Conservation (phyloP, 2,113 vertebrate species). For the Carassius gibelio region DNA sequence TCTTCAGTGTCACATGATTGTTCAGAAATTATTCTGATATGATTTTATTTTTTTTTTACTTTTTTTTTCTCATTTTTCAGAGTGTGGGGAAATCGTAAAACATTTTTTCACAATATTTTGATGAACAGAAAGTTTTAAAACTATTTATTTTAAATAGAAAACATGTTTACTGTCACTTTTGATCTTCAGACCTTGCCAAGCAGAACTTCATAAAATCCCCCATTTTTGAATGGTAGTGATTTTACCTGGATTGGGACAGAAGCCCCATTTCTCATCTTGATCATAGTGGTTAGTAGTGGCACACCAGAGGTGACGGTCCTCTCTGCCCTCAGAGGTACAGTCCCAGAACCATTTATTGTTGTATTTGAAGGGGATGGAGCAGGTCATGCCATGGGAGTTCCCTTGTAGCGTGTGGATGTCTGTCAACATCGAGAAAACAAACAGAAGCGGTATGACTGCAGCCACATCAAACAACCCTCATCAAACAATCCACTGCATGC, state of each 20-base stretch:
- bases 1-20: not conserved
- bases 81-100: not conserved
- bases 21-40: not conserved
- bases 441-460: not conserved
- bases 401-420: slow-evolving; percentile 88
- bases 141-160: not conserved
- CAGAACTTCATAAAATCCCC: not conserved
- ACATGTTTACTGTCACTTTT: not conserved
- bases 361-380: slow-evolving; percentile 89
- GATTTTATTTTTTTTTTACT: no score
- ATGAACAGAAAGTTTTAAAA: not conserved
- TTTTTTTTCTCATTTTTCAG: no score
- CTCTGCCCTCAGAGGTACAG: slow-evolving; percentile 84
- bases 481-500: not conserved
- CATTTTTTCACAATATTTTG: no score
- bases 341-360: slow-evolving; percentile 87
- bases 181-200: not conserved
- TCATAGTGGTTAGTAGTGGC: slow-evolving; percentile 87
- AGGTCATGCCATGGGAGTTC: slow-evolving; percentile 85
- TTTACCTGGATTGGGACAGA: slow-evolving; percentile 87
- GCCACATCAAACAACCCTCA: not conserved
- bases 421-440: slow-evolving; percentile 67
- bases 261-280: slow-evolving; percentile 87
- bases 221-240: not conserved
- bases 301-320: slow-evolving; percentile 85